Evolutionary conservation across 2,888 invertebrate genomes (phyloP).

Genomic region (Myopa tessellatipennis): DNA sequence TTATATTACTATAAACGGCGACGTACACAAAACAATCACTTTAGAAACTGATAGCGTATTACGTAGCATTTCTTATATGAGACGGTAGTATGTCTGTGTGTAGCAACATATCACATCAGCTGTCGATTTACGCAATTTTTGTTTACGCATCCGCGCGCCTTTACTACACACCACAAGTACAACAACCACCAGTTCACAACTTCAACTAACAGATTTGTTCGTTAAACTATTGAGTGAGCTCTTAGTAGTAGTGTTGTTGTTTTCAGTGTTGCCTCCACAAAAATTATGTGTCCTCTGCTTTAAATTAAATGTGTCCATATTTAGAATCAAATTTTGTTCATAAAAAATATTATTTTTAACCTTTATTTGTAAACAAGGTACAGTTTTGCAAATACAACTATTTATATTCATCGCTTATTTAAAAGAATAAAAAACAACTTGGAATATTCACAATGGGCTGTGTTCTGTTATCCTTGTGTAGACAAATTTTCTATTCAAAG

Average conservation of each 20-base stretch:
- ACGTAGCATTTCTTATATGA: conserved; percentile 16
- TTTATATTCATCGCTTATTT: too few relatives aligned
- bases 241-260: background rate
- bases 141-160: conserved; percentile 18
- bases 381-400: too few relatives aligned
- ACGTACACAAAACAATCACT: conserved; percentile 28
- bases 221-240: background rate
- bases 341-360: too few relatives aligned
- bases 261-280: background rate
- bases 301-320: too few relatives aligned
- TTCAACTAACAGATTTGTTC: conserved; percentile 21
- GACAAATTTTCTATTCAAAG: too few relatives aligned
- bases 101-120: conserved; percentile 26
- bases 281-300: too few relatives aligned
- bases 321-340: too few relatives aligned
- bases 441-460: too few relatives aligned
- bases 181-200: conserved; percentile 32
- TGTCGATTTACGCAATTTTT: conserved; percentile 29
- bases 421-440: too few relatives aligned
- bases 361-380: too few relatives aligned
- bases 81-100: conserved; percentile 1
- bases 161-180: background rate
- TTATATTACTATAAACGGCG: background rate
- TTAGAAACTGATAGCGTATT: conserved; percentile 18
- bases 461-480: too few relatives aligned